Percentiles rank a stretch among this genome's conserved stretches.
These are phyloP conservation scores for Leptinotarsa rubiginosa DNA, from an alignment of 2,888 invertebrate species.

Conservation along the genomic window DNA sequence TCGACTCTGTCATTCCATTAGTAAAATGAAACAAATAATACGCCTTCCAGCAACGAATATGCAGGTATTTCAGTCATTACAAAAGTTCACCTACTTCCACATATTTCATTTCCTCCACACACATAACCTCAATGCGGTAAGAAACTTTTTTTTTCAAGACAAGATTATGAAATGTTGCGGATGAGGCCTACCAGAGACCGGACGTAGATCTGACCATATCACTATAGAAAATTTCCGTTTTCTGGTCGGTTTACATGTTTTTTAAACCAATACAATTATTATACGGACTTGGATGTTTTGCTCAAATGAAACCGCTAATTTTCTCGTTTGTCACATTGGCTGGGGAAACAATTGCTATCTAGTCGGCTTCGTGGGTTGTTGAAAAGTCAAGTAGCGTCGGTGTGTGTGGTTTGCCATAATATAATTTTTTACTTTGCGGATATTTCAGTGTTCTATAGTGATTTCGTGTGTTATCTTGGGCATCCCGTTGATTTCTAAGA, in stretches of 20 bases:
- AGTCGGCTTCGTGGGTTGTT: constrained; percentile 22
- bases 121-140: background rate
- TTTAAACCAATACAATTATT: constrained; percentile 3
- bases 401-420: background rate
- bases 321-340: constrained; percentile 32
- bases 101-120: constrained; percentile 4
- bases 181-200: constrained; percentile 48
- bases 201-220: constrained; percentile 39
- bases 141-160: constrained; percentile 22
- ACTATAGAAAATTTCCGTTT: constrained; percentile 40
- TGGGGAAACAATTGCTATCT: constrained; percentile 32
- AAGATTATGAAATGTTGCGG: constrained; percentile 36
- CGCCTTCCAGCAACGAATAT: background rate
- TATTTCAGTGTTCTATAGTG: background rate
- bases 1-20: background rate
- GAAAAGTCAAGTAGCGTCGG: constrained; percentile 13
- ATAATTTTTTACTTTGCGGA: background rate
- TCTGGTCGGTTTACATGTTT: constrained; percentile 24
- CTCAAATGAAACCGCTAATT: constrained; percentile 33
- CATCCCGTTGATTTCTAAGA: background rate
- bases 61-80: background rate
- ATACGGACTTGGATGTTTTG: constrained; percentile 21
- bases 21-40: background rate
- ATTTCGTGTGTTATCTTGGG: background rate
- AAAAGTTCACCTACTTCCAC: background rate